These are phyloP conservation scores for Pao palembangensis DNA, from an alignment of 2,113 vertebrate genomes.

Conservation along the genomic window DNA sequence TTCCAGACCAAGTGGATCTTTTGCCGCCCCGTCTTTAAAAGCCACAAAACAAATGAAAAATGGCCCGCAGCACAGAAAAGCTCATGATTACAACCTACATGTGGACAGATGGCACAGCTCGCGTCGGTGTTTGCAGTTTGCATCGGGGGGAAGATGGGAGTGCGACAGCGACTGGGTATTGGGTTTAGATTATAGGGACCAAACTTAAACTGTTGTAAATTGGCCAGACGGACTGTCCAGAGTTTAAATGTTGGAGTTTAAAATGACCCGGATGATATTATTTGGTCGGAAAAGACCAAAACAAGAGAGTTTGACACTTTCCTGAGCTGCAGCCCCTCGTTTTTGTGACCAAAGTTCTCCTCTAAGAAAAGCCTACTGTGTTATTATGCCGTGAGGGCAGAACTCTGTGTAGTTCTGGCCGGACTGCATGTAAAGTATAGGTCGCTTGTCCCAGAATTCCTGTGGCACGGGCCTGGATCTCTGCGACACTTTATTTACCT, in stretches of 20 bases:
- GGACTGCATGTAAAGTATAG: conserved; percentile 68
- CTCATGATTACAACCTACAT: conserved; percentile 68
- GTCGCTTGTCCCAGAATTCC: conserved; percentile 72
- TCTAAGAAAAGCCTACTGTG: conserved; percentile 46
- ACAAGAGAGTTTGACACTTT: conserved; percentile 2
- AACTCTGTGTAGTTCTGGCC: conserved; percentile 45
- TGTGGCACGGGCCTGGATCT: conserved; percentile 62
- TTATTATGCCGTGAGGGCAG: conserved; percentile 58
- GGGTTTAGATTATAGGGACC: conserved; percentile 58
- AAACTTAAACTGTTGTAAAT: conserved; percentile 31
- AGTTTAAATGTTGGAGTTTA: conserved; percentile 17
- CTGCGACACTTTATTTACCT: conserved; percentile 66
- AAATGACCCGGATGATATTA: conserved; percentile 3
- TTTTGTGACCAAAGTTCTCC: conserved; percentile 15
- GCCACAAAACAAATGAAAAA: conserved; percentile 72
- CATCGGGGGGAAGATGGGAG: conserved; percentile 37
- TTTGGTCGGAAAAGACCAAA: conserved; percentile 26
- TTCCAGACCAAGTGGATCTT: conserved; percentile 54
- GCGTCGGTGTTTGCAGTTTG: conserved; percentile 49
- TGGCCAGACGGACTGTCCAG: conserved; percentile 16
- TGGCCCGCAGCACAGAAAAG: conserved; percentile 56
- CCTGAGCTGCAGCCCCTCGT: not conserved
- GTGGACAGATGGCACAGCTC: conserved; percentile 57
- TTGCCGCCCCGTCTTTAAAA: conserved; percentile 60
- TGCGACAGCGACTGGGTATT: conserved; percentile 43